Evolutionary conservation across 2,113 vertebrate species (phyloP).

Genomic region (Sander lucioperca): DNA sequence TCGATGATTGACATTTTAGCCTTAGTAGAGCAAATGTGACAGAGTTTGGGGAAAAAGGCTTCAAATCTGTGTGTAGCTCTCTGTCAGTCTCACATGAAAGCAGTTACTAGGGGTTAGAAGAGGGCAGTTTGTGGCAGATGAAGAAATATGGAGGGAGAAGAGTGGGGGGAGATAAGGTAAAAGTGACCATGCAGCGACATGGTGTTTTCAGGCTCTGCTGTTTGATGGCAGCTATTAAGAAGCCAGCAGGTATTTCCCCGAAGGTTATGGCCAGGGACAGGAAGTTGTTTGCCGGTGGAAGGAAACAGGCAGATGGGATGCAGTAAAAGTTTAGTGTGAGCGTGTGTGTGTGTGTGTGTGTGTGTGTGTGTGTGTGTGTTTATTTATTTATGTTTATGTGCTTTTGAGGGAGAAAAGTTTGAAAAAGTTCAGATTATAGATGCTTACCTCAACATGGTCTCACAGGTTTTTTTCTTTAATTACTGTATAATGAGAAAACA

Average conservation of each 20-base stretch:
- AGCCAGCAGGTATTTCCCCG: constrained; percentile 36
- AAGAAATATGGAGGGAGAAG: neutral
- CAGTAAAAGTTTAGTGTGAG: constrained; percentile 35
- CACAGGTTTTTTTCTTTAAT: neutral
- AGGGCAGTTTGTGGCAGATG: neutral
- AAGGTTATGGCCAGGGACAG: constrained; percentile 18
- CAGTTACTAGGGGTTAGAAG: constrained; percentile 17
- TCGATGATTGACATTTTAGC: constrained; percentile 8
- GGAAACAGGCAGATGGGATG: constrained; percentile 15
- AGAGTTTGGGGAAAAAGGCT: constrained; percentile 21
- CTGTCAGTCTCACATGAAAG: constrained; percentile 29
- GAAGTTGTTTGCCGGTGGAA: constrained; percentile 15
- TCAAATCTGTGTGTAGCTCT: constrained; percentile 16
- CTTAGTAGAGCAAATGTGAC: constrained; percentile 6
- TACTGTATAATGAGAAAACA: neutral
- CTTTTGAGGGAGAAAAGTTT: neutral
- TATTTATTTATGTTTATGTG: neutral
- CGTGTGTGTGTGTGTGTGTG: constrained; percentile 5
- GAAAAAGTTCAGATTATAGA: neutral
- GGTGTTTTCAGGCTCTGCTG: constrained; percentile 23
- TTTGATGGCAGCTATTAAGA: constrained; percentile 39
- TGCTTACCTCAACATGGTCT: neutral
- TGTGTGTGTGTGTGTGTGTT: constrained; percentile 12
- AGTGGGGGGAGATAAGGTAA: neutral
- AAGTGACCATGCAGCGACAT: neutral